phyloP scores from a whole-genome alignment of 2,888 invertebrate species.

The Trachelus iudaicus region DNA sequence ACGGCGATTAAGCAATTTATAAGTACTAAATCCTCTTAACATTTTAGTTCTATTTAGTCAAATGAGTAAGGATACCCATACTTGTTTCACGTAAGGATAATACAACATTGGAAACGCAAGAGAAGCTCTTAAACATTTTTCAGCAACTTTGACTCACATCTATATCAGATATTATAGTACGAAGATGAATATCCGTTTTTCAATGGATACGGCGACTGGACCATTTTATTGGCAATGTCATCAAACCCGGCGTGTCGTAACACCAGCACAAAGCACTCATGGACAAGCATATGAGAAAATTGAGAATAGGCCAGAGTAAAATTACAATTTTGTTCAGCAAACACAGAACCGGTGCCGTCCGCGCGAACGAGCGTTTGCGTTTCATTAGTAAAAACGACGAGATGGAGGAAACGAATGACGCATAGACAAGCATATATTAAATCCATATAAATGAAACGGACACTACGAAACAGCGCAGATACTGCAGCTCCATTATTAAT shows the following conservation, averaged over 20 bases:
- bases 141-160: too few species aligned
- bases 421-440: conserved; percentile 23
- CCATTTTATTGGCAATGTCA: too few species aligned
- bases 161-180: too few species aligned
- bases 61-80: too few species aligned
- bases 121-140: too few species aligned
- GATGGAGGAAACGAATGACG: conserved; percentile 30
- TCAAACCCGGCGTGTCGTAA: too few species aligned
- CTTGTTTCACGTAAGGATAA: too few species aligned
- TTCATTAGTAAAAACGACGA: conserved; percentile 35
- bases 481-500: neutral
- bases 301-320: conserved; percentile 20
- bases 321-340: conserved; percentile 39
- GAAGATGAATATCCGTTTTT: too few species aligned
- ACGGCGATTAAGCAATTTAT: conserved; percentile 58
- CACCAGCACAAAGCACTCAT: neutral
- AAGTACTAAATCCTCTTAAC: conserved; percentile 31
- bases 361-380: conserved; percentile 32
- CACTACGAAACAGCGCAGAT: neutral
- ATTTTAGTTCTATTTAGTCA: neutral
- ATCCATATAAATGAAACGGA: neutral
- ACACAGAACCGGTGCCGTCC: conserved; percentile 10
- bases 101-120: too few species aligned
- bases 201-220: too few species aligned
- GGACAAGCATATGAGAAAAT: neutral